phyloP scores from a whole-genome alignment of 2,113 vertebrate genomes.

The Catagonus wagneri region DNA sequence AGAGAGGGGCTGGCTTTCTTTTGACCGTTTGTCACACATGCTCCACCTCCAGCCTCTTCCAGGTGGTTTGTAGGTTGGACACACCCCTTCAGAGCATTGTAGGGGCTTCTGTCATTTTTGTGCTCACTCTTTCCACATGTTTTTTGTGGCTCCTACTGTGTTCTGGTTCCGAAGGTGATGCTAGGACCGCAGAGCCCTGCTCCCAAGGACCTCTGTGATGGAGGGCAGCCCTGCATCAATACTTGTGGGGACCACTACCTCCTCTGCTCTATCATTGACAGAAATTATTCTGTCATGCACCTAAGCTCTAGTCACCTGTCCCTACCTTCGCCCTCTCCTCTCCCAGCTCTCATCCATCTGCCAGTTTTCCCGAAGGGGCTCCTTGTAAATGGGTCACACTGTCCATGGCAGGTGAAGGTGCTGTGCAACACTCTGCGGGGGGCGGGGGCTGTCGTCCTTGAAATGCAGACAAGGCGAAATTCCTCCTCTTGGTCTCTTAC shows the following conservation, averaged over 20 bases:
- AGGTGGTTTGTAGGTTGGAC: not conserved
- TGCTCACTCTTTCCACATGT: not conserved
- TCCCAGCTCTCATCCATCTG: not conserved
- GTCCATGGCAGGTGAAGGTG: not conserved
- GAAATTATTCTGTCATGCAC: too few species aligned
- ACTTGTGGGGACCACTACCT: not conserved
- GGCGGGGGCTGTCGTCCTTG: not conserved
- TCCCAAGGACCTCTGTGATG: not conserved
- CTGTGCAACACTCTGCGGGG: accelerated
- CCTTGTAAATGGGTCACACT: too few species aligned
- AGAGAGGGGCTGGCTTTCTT: not conserved
- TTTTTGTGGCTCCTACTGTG: not conserved
- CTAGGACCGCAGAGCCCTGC: not conserved
- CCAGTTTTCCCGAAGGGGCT: not conserved
- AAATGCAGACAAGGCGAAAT: not conserved
- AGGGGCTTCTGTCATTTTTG: not conserved
- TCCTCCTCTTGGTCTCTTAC: not conserved
- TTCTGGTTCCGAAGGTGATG: too few species aligned
- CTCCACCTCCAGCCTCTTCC: not conserved
- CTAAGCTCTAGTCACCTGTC: not conserved
- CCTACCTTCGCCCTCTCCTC: accelerated
- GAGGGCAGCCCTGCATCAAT: not conserved
- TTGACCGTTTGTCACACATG: not conserved
- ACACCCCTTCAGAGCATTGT: accelerated
- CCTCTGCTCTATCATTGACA: not conserved